phyloP scores from a whole-genome alignment of 53 echinoderm and acorn worm species.

The Glandiceps talaboti region DNA sequence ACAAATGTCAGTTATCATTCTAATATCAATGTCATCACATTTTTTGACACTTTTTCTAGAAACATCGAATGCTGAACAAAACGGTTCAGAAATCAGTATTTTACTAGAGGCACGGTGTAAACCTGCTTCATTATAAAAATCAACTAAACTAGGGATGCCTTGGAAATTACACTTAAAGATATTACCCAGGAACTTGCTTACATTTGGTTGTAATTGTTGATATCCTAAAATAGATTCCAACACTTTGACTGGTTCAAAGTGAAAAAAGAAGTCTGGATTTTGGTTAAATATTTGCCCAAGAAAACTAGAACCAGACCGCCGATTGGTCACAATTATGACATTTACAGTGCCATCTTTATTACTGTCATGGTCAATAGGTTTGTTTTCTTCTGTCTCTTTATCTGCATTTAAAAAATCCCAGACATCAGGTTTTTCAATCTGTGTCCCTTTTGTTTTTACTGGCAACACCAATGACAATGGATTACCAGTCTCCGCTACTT shows the following conservation, averaged over 20 bases:
- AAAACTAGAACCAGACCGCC: conserved; percentile 90
- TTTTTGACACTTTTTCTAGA: neutral
- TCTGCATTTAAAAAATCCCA: no score
- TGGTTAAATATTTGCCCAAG: conserved; percentile 91
- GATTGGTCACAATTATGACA: conserved; percentile 80
- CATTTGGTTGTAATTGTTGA: conserved; percentile 28
- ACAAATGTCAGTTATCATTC: conserved; percentile 18
- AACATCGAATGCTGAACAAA: conserved; percentile 34
- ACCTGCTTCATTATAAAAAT: conserved; percentile 56
- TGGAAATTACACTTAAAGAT: conserved; percentile 65
- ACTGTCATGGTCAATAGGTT: no score
- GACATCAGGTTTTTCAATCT: no score
- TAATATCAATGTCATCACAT: conserved; percentile 13
- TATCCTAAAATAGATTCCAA: conserved; percentile 45
- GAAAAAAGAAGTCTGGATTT: conserved; percentile 75
- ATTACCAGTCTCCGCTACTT: no score
- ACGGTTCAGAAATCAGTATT: conserved; percentile 43
- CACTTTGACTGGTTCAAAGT: conserved; percentile 93
- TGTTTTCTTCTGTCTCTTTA: no score
- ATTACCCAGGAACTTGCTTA: conserved; percentile 34
- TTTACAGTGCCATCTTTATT: no score
- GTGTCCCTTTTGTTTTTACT: no score
- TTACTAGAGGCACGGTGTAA: conserved; percentile 67
- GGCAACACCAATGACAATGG: no score
- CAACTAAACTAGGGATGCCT: conserved; percentile 46